Evolutionary conservation across 2,888 invertebrate genomes (phyloP).

Genomic region (Drosophila siamana): DNA sequence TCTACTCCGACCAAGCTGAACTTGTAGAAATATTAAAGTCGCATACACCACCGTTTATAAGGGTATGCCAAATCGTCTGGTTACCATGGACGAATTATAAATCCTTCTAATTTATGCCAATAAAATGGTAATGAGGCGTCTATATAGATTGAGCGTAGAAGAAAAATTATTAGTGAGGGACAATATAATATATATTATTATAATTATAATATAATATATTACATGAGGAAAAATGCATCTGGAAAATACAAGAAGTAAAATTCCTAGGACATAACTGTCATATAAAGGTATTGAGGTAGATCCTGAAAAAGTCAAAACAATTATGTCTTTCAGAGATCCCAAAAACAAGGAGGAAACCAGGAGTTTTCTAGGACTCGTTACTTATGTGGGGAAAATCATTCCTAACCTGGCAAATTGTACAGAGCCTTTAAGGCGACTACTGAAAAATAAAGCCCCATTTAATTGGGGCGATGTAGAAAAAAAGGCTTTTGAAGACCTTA

Average conservation of each 20-base stretch:
- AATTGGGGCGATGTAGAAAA: no score
- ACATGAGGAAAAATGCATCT: no score
- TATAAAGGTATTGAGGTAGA: no score
- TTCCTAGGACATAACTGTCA: no score
- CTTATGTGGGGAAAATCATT: neutral
- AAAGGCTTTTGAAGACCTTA: no score
- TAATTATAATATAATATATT: no score
- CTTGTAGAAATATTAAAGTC: neutral
- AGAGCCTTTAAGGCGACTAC: neutral
- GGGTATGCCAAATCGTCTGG: neutral
- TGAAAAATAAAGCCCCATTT: neutral
- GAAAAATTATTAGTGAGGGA: constrained; percentile 1
- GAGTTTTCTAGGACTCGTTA: neutral
- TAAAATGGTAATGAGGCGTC: neutral
- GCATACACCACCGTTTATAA: neutral
- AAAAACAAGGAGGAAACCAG: no score
- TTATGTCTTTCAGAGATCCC: no score
- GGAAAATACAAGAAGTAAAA: constrained; percentile 6
- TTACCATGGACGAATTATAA: constrained; percentile 4
- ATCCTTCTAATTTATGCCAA: constrained; percentile 7
- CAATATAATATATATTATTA: no score
- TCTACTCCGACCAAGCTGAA: neutral
- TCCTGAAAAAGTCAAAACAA: no score
- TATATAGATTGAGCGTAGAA: constrained; percentile 5
- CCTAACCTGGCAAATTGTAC: no score